Evolutionary conservation across 1,140 invertebrate genomes (phyloP), one percentile per base, ranked within the genome.

Genomic region (Atopsyche davidsoni): DNA sequence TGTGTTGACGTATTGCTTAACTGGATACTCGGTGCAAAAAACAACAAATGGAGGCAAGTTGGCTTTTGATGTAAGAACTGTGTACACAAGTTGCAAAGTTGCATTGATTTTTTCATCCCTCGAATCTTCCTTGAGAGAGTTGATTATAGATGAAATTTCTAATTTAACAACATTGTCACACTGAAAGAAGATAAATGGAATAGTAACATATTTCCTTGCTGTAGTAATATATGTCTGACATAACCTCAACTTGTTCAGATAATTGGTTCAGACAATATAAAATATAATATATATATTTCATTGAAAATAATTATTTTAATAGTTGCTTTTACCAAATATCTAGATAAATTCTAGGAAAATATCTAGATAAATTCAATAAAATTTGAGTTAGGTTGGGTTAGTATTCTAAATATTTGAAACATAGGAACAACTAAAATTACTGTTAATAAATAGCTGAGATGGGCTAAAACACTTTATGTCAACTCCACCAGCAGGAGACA

Each of bases 51-150:
- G 16, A 51, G 6, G 25, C 10, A 42, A 19, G 17, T 46, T 40
- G 11, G 21, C 21, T 38, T 41, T 31, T 52, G 21, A 23, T n/a
- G 32, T 18, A 13, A 53, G 47, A 2, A 34, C 49, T 28, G 47
- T 58, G 23, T 54, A 49, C 2, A 55, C 14, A 22, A 58, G 21
- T 41, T 55, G 57, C 11, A 58, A 21, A 11, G 55, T 21, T 13
- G 52, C 39, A 3, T 36, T 4, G 6, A 40, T 43, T 43, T 58
- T 58, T n/a, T 55, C 24, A 19, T 45, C 36, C 4, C 46, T 45
- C 10, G 45, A 48, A 22, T 55, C 53, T 24, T 34, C 38, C 45
- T 38, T 44, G 9, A 46, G 28, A n/a, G 47, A 38, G 25, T 51
- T 42, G 9, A 58, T 25, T n/a, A 55, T 34, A 9, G 39, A 43